A percentile compares a stretch with the other conserved stretches of the same genome.
These are phyloP conservation scores for Lumbricus terrestris DNA, from an alignment of 2,888 invertebrate genomes.

Conservation along the genomic window DNA sequence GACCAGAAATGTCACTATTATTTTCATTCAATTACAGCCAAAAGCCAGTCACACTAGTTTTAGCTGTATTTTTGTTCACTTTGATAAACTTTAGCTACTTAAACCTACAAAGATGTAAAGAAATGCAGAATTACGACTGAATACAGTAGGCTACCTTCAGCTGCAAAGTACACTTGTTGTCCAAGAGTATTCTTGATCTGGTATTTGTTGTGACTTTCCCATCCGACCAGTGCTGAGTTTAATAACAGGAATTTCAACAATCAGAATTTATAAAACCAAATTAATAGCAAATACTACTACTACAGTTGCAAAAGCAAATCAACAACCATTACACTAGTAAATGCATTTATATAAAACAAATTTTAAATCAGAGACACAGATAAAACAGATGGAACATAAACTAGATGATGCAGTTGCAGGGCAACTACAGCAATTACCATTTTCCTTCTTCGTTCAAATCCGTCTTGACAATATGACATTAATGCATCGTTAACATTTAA, in stretches of 20 bases:
- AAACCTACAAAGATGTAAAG: background rate
- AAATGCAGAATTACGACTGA: no score
- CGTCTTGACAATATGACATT: no score
- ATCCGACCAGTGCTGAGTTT: slow-evolving; percentile 50
- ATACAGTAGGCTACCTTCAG: slow-evolving; percentile 49
- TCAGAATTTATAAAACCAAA: background rate
- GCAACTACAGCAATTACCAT: no score
- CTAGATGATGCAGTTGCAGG: no score
- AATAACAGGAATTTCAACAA: background rate
- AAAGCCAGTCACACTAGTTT: background rate
- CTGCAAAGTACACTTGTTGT: slow-evolving; percentile 54
- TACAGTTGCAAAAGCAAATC: no score
- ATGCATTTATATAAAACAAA: no score
- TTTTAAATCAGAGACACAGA: no score
- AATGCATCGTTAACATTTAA: no score
- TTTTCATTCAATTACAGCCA: background rate
- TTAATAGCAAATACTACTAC: no score
- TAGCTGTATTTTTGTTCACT: background rate
- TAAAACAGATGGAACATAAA: no score
- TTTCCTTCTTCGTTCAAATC: no score
- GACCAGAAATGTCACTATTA: background rate
- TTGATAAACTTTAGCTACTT: background rate
- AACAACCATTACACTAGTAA: no score
- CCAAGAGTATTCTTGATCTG: slow-evolving; percentile 48
- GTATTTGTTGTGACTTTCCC: slow-evolving; percentile 52